phyloP scores from a whole-genome alignment of 1,140 invertebrate genomes.

The Drosophila lacertosa region DNA sequence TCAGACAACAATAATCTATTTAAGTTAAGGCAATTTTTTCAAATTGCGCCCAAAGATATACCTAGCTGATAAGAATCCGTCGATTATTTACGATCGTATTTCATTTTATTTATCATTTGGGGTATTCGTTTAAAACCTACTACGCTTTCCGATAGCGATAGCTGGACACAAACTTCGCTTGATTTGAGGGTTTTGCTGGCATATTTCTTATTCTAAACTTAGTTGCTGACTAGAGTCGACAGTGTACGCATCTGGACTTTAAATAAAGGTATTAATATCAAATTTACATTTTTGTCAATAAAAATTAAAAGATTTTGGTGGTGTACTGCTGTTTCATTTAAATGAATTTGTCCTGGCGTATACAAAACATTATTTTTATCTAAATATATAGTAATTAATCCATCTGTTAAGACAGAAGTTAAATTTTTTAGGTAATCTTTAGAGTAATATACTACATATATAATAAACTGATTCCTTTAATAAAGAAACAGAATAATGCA shows the following conservation, averaged over 20 bases:
- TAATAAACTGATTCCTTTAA: background rate
- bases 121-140: constrained; percentile 61
- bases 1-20: constrained; percentile 66
- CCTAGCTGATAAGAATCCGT: constrained; percentile 46
- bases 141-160: constrained; percentile 51
- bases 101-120: constrained; percentile 74
- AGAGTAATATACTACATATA: background rate
- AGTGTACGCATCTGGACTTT: constrained; percentile 25
- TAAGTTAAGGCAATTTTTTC: constrained; percentile 31
- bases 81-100: constrained; percentile 69
- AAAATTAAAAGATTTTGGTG: constrained; percentile 30
- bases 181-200: background rate
- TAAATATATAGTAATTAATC: background rate
- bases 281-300: background rate
- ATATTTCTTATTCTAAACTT: constrained; percentile 25
- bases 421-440: background rate
- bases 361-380: no score
- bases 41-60: constrained; percentile 60
- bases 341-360: background rate
- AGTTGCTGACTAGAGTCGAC: constrained; percentile 55
- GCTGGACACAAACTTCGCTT: constrained; percentile 11
- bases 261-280: background rate
- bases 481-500: background rate
- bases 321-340: constrained; percentile 42
- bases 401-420: no score